phyloP scores from a whole-genome alignment of 2,888 invertebrate species.

The Choreutis nemorana region DNA sequence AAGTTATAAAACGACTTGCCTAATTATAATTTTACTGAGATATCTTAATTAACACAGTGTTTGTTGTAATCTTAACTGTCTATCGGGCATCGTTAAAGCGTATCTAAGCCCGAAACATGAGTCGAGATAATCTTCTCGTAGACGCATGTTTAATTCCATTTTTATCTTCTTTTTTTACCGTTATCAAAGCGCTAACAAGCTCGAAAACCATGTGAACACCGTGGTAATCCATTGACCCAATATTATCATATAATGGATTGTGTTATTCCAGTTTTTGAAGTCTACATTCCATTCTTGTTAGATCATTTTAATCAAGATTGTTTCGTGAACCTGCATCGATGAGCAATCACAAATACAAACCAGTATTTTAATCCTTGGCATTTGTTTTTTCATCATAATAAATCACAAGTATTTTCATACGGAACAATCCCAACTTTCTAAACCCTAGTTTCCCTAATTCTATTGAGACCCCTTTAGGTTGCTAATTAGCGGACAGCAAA shows the following conservation, averaged over 20 bases:
- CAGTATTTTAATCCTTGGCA: too few relatives aligned
- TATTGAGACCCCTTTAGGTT: too few relatives aligned
- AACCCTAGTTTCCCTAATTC: too few relatives aligned
- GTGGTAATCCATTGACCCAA: constrained; percentile 18
- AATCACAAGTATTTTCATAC: too few relatives aligned
- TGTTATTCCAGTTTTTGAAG: neutral
- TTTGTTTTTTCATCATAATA: too few relatives aligned
- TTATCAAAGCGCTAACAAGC: neutral
- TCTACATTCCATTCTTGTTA: constrained; percentile 14
- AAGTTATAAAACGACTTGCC: too few relatives aligned
- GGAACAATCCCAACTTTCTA: too few relatives aligned
- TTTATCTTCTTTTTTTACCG: neutral
- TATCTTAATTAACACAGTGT: constrained; percentile 17
- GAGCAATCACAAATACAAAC: constrained; percentile 2
- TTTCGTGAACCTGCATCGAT: constrained; percentile 10
- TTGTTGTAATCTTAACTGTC: constrained; percentile 21
- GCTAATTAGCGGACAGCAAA: constrained; percentile 19
- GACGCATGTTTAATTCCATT: neutral
- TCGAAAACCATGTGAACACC: constrained; percentile 1
- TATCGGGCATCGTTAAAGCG: constrained; percentile 18
- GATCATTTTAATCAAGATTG: constrained; percentile 14
- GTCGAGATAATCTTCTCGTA: neutral
- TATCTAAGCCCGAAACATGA: too few relatives aligned
- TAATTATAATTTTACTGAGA: constrained; percentile 18
- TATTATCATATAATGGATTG: constrained; percentile 3